phyloP scores from a whole-genome alignment of 2,888 invertebrate species.

The Octodonta nipae region DNA sequence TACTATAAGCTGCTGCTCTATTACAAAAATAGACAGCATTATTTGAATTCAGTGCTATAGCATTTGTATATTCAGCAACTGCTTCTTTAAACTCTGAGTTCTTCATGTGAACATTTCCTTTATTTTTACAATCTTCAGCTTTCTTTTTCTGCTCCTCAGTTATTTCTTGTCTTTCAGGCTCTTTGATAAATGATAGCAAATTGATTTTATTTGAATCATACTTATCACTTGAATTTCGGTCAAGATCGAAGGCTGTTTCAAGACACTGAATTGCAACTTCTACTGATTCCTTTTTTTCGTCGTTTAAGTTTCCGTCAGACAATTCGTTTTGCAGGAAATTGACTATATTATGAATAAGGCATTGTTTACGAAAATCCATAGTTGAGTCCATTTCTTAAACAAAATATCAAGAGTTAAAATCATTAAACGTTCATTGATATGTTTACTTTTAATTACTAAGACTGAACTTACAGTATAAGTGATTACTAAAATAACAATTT shows the following conservation, averaged over 20 bases:
- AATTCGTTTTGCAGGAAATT: conserved; percentile 28
- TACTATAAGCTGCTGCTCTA: conserved; percentile 89
- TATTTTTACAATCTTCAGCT: conserved; percentile 76
- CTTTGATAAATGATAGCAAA: conserved; percentile 13
- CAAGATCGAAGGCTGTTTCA: conserved; percentile 75
- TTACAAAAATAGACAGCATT: conserved; percentile 96
- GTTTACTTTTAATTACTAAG: too few relatives aligned
- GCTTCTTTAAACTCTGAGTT: conserved; percentile 68
- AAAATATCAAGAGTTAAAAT: too few relatives aligned
- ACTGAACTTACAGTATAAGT: too few relatives aligned
- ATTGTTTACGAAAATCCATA: conserved; percentile 11
- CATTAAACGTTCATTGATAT: too few relatives aligned
- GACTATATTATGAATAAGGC: conserved; percentile 24
- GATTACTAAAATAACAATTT: too few relatives aligned
- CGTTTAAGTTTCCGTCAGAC: conserved; percentile 21
- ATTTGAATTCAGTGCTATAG: conserved; percentile 71
- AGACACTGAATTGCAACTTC: conserved; percentile 92
- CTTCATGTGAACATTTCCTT: conserved; percentile 83
- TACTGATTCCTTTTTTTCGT: conserved; percentile 52
- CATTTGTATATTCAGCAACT: conserved; percentile 68
- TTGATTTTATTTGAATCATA: conserved; percentile 16
- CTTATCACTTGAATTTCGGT: conserved; percentile 17
- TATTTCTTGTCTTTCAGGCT: conserved; percentile 21
- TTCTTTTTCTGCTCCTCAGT: conserved; percentile 45
- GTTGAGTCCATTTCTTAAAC: too few relatives aligned